Percentiles rank a stretch among this genome's conserved stretches.
These are phyloP conservation scores for Pterostichus madidus DNA, from an alignment of 2,888 invertebrate species.

Conservation along the genomic window DNA sequence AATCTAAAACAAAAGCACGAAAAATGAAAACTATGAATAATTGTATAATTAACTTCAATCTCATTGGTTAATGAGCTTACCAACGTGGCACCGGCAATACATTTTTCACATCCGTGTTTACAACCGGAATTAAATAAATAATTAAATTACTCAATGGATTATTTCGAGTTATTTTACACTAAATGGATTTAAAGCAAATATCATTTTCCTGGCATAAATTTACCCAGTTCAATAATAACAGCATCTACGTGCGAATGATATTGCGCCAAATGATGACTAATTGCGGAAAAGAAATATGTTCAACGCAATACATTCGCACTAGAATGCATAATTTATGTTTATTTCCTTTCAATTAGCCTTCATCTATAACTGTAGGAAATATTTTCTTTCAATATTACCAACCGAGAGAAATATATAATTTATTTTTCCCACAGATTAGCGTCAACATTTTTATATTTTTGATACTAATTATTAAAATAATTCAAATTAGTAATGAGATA, in stretches of 20 bases:
- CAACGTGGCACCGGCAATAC: not conserved
- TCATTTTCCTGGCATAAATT: constrained; percentile 27
- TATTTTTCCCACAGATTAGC: no score
- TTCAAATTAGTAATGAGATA: no score
- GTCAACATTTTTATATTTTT: no score
- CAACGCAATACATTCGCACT: no score
- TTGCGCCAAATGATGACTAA: constrained; percentile 36
- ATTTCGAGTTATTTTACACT: constrained; percentile 11
- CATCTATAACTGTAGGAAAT: not conserved
- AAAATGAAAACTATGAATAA: constrained; percentile 39
- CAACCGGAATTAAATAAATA: constrained; percentile 40
- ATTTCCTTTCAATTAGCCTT: not conserved
- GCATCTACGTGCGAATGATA: constrained; percentile 49
- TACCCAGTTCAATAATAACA: not conserved
- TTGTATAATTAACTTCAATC: constrained; percentile 33
- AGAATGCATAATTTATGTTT: no score
- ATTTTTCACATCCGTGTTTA: constrained; percentile 13
- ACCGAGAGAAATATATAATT: no score
- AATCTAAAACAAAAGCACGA: constrained; percentile 21
- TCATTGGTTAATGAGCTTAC: constrained; percentile 21
- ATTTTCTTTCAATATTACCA: not conserved
- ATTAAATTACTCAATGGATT: constrained; percentile 39
- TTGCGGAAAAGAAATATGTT: constrained; percentile 4
- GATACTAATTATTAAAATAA: no score
- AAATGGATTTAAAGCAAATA: constrained; percentile 38